These are phyloP conservation scores for Synanthedon vespiformis DNA, from an alignment of 2,888 invertebrate species.

Conservation along the genomic window DNA sequence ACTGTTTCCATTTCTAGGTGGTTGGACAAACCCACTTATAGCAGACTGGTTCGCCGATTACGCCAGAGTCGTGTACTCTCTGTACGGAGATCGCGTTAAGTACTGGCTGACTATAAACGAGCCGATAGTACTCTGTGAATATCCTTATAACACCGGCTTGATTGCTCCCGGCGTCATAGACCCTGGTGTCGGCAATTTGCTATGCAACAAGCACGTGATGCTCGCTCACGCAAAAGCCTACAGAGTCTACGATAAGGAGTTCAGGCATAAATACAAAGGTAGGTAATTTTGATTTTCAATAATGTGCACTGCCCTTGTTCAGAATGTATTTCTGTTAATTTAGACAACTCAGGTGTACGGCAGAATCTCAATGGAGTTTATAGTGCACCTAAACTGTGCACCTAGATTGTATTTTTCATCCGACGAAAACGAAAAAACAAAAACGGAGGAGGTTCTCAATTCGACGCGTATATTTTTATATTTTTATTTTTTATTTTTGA, in stretches of 20 bases:
- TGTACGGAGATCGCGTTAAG: slow-evolving; percentile 73
- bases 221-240: slow-evolving; percentile 76
- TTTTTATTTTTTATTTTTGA: too few species aligned
- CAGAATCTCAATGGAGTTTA: too few species aligned
- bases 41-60: slow-evolving; percentile 74
- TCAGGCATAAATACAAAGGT: slow-evolving; percentile 57
- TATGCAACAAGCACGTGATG: slow-evolving; percentile 74
- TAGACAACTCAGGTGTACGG: too few species aligned
- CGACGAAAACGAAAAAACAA: too few species aligned
- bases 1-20: slow-evolving; percentile 43
- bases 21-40: slow-evolving; percentile 74
- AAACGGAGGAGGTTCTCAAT: too few species aligned
- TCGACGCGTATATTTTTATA: too few species aligned
- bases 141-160: slow-evolving; percentile 41
- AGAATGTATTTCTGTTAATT: too few species aligned
- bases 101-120: slow-evolving; percentile 82
- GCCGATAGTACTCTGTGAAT: slow-evolving; percentile 56
- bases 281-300: slow-evolving; percentile 23
- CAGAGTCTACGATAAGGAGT: slow-evolving; percentile 70
- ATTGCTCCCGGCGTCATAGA: slow-evolving; percentile 33
- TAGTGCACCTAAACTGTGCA: too few species aligned
- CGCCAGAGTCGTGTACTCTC: slow-evolving; percentile 63
- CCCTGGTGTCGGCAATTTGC: slow-evolving; percentile 63
- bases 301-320: too few species aligned
- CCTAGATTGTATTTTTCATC: too few species aligned